Evolutionary conservation across 37 sponge, comb jelly and placozoan genomes (phyloP), one percentile per base, ranked within the genome.

Genomic region (Ianthella basta): DNA sequence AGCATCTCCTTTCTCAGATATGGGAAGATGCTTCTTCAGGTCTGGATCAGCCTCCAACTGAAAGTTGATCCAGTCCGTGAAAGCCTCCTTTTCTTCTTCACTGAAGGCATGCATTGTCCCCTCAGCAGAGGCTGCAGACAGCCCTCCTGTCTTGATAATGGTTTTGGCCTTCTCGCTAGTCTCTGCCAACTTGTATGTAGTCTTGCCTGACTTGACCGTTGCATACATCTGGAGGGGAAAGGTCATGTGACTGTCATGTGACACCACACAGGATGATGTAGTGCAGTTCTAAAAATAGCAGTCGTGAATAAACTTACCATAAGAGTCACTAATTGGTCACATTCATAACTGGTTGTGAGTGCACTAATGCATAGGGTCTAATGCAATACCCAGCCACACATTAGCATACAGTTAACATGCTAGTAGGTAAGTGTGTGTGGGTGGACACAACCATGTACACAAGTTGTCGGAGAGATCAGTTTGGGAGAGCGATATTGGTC

Each of bases 41-140:
- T 95, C 92, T 0, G 85, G 25, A 66, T 97, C 98, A 25, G 90
- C 88, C 60, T 82, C 90, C 69, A 97, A 82, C 84, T 89, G 88
- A 72, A 82, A 95, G 90, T 97, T 97, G 80, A 97, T 97, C 98
- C 98, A 97, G 87, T 97, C 98, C 0, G 88, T 89, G 74, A 97
- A 97, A 16, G 98, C 96, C 12, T 93, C 78, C 83, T 93, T 92
- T 82, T 97, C 98, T 72, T 97, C 98, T 59, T 97, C 98, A 16
- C 91, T 80, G 92, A 90, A 97, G 16, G 94, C 82, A 80, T 97
- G 98, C 1, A 87, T 84, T 3, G 98, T 97, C 37, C 97, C 91
- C 29, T 91, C 94, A 55, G 94, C 89, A 16, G 91, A 89, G 15
- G 91, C 92, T 56, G 87, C 97, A 21, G 92, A 90, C 4, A 87